Evolutionary conservation across 1,140 invertebrate species (phyloP).

Genomic region (Trichonephila clavipes): DNA sequence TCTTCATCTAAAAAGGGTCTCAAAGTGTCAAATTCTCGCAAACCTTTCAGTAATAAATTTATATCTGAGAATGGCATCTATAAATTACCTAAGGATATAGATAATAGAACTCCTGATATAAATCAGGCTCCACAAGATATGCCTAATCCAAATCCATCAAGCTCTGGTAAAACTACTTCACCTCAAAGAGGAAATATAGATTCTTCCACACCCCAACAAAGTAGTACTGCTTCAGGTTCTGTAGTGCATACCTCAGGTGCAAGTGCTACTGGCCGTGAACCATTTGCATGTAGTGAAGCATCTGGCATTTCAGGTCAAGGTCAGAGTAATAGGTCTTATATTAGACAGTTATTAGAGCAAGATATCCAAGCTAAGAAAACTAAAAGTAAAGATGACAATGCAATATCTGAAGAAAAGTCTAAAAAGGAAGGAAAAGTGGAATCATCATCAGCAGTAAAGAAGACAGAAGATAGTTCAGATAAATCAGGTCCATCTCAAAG

Average conservation of each 20-base stretch:
- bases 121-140: slow-evolving; percentile 54
- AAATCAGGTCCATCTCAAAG: background rate
- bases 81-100: slow-evolving; percentile 31
- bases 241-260: background rate
- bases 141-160: slow-evolving; percentile 20
- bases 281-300: background rate
- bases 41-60: slow-evolving; percentile 16
- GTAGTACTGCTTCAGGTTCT: background rate
- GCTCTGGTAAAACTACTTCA: slow-evolving; percentile 4
- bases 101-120: background rate
- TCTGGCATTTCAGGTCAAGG: background rate
- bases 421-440: background rate
- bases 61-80: background rate
- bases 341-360: slow-evolving; percentile 59
- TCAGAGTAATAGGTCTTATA: slow-evolving; percentile 50
- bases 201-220: background rate
- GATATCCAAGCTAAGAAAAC: slow-evolving; percentile 68
- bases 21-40: background rate
- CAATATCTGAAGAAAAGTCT: background rate
- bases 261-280: background rate
- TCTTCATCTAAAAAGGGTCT: background rate
- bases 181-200: background rate
- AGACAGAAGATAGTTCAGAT: background rate
- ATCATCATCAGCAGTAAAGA: background rate
- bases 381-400: slow-evolving; percentile 26